These are phyloP conservation scores for Zaprionus lineosus DNA, from an alignment of 2,888 invertebrate genomes.

Conservation along the genomic window DNA sequence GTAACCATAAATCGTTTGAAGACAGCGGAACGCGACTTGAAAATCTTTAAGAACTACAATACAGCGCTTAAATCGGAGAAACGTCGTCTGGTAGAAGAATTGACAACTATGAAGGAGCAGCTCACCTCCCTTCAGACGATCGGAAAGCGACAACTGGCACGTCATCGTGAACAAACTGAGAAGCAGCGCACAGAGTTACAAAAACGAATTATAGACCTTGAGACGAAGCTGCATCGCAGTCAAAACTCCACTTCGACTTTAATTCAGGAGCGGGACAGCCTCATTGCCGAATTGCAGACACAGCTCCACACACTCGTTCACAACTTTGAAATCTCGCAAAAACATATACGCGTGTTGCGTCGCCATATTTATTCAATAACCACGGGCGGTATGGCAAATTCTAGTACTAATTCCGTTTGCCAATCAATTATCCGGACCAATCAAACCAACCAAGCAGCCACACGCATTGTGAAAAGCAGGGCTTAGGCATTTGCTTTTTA, in stretches of 20 bases:
- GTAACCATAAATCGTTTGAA: conserved; percentile 73
- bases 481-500: no score
- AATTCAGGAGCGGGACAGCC: conserved; percentile 80
- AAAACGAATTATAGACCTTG: conserved; percentile 80
- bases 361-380: conserved; percentile 80
- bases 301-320: conserved; percentile 80
- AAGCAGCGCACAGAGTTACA: conserved; percentile 79
- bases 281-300: conserved; percentile 80
- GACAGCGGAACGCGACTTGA: conserved; percentile 76
- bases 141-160: conserved; percentile 75
- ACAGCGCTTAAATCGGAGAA: conserved; percentile 76
- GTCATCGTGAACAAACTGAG: conserved; percentile 80
- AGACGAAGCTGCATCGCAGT: conserved; percentile 80
- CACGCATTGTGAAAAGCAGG: no score
- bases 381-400: conserved; percentile 8
- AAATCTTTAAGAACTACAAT: conserved; percentile 80
- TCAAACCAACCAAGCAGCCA: no score
- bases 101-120: conserved; percentile 69
- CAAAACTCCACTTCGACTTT: conserved; percentile 79
- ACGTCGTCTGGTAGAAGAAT: conserved; percentile 69
- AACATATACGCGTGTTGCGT: conserved; percentile 80
- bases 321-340: conserved; percentile 82
- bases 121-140: conserved; percentile 70
- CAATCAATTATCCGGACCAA: no score
- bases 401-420: background rate